Evolutionary conservation across 2,797 vertebrate species (phyloP), one percentile per base, ranked within the genome.

Genomic region (Pempheris klunzingeri): DNA sequence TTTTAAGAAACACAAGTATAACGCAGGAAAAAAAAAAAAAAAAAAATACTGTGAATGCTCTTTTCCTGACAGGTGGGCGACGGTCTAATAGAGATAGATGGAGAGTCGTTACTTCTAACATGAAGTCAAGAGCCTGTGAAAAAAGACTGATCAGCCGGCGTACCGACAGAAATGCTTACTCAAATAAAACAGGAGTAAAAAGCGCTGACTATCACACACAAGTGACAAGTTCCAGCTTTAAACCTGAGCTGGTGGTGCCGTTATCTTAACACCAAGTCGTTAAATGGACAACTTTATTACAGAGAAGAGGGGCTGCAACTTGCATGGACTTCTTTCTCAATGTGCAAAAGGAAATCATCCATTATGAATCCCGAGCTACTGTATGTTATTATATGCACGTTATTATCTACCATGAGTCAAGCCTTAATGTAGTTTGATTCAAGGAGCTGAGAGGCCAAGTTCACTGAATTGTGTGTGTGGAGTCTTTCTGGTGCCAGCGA

Each of bases 161-260:
- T 20, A 59, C 14, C 6, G 30, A 36, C 66, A 57, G 18, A 58
- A 78, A 67, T 55, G 74, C 77, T 81, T 76, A 78, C 60, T 71
- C 71, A 71, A 67, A 81, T 53, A 65, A 71, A 79, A 80, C n/a
- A 6, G 32, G 30, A 52, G 44, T 24, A 47, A 58, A 81, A 81
- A 77, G 61, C 77, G 83, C 75, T 77, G 81, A 85, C 63, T 14
- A 41, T 46, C 15, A 57, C 46, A 60, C 32, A 46, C n/a, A n/a
- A n/a, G 66, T 38, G 65, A 58, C 78, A 69, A 69, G 75, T 34
- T 68, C 26, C 26, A 55, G 62, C 68, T 73, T 49, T 72, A 76
- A 71, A 63, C 41, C 44, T 22, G 62, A 77, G 74, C 74, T 60
- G 59, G 26, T 14, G 32, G 17, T 26, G 57, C 34, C 1, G 41